Conservation (phyloP, 2,797 vertebrate genomes). For the Nannoperca obscura region DNA sequence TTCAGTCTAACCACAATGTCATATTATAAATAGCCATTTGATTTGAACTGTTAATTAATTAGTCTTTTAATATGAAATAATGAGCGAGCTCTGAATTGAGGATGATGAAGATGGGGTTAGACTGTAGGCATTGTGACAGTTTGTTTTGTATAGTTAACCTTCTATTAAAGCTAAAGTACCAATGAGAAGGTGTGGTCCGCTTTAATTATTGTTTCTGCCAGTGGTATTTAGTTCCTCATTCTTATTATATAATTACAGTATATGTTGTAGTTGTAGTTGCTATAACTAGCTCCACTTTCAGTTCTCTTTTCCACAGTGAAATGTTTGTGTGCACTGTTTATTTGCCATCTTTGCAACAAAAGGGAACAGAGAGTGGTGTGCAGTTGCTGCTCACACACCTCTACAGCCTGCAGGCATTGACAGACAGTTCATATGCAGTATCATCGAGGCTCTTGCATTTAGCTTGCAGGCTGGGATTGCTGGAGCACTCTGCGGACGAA, state of each 20-base stretch:
- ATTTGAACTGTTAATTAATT: too few relatives aligned
- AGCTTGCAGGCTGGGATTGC: conserved; percentile 12
- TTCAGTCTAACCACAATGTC: too few relatives aligned
- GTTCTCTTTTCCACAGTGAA: background rate
- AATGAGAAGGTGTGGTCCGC: background rate
- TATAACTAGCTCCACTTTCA: background rate
- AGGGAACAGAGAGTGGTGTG: too few relatives aligned
- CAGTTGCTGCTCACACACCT: background rate
- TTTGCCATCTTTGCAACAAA: too few relatives aligned
- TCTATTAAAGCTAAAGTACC: background rate
- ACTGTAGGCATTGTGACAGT: background rate
- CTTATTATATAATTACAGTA: background rate
- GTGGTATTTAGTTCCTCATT: background rate
- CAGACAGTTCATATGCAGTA: conserved; percentile 44
- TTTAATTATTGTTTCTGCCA: background rate
- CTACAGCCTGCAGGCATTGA: conserved; percentile 69
- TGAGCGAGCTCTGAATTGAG: too few relatives aligned
- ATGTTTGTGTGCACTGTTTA: background rate
- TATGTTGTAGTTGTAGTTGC: too few relatives aligned
- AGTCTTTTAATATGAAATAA: too few relatives aligned
- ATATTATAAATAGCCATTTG: background rate
- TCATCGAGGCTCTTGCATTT: conserved; percentile 68
- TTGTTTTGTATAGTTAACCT: background rate
- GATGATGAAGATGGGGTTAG: too few relatives aligned
- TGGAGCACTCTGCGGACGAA: conserved; percentile 67